Conservation (phyloP, 2,888 invertebrate species). For the Iphiclides podalirius region DNA sequence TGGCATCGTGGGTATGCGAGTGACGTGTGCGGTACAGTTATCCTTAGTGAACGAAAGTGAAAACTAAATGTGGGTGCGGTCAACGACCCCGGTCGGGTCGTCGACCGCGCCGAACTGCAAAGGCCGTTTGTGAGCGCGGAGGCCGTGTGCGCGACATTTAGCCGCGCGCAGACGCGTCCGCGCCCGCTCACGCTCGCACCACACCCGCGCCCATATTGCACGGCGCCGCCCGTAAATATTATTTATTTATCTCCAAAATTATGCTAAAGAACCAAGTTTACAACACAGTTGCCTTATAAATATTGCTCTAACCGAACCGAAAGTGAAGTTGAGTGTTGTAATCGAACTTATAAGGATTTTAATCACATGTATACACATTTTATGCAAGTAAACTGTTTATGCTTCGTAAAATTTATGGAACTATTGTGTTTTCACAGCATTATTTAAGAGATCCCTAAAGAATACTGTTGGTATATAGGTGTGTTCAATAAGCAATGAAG, state of each 20-base stretch:
- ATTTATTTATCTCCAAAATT: conserved; percentile 23
- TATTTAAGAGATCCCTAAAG: too few relatives aligned
- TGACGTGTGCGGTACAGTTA: conserved; percentile 76
- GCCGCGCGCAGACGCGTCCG: conserved; percentile 37
- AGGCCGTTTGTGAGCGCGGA: conserved; percentile 78
- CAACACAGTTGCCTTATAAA: conserved; percentile 12
- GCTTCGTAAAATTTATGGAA: neutral
- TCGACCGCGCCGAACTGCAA: conserved; percentile 78
- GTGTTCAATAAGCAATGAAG: too few relatives aligned
- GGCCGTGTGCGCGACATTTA: conserved; percentile 74
- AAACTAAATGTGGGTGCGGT: conserved; percentile 75
- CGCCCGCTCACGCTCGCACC: conserved; percentile 34
- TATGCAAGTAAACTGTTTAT: neutral
- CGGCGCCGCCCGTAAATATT: conserved; percentile 28
- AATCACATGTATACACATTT: neutral
- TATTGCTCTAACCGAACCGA: conserved; percentile 13
- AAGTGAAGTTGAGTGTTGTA: conserved; percentile 13
- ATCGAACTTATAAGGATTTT: conserved; percentile 4
- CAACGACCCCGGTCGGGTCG: conserved; percentile 70
- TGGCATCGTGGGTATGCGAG: conserved; percentile 55
- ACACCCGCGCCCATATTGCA: conserved; percentile 49
- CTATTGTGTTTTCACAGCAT: too few relatives aligned
- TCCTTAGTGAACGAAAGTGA: conserved; percentile 80
- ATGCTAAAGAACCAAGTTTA: conserved; percentile 26
- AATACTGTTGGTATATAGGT: too few relatives aligned